Evolutionary conservation across 2,888 invertebrate species (phyloP).

Genomic region (Notodonta dromedarius): DNA sequence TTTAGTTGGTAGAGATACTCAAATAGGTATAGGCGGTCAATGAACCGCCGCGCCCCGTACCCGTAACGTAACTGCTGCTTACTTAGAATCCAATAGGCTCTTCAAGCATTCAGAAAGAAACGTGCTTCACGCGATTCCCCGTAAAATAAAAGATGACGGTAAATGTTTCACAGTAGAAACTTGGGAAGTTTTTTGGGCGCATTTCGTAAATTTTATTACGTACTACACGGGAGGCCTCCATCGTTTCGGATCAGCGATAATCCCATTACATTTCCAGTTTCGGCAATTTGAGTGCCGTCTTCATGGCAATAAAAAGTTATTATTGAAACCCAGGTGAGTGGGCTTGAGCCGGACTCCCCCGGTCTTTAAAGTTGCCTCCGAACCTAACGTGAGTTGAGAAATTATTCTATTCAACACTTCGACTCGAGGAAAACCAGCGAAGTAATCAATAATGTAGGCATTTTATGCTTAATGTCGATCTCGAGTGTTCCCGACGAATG

Average conservation of each 20-base stretch:
- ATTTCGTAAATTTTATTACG: constrained; percentile 67
- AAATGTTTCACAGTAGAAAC: constrained; percentile 44
- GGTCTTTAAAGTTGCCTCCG: constrained; percentile 27
- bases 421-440: constrained; percentile 17
- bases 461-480: constrained; percentile 24
- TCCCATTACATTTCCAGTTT: constrained; percentile 72
- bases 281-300: constrained; percentile 63
- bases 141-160: constrained; percentile 40
- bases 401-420: constrained; percentile 29
- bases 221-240: constrained; percentile 61
- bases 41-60: too few species aligned
- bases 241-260: constrained; percentile 74
- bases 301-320: constrained; percentile 68
- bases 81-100: background rate
- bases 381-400: constrained; percentile 21
- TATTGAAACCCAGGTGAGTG: constrained; percentile 61
- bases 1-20: too few species aligned
- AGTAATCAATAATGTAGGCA: constrained; percentile 30
- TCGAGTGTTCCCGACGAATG: constrained; percentile 15
- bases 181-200: constrained; percentile 51
- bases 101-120: background rate
- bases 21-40: too few species aligned
- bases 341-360: constrained; percentile 28
- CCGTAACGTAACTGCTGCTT: background rate
- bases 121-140: background rate